These are phyloP conservation scores for Pseudococcus longispinus DNA, from an alignment of 2,888 invertebrate genomes.

Conservation along the genomic window DNA sequence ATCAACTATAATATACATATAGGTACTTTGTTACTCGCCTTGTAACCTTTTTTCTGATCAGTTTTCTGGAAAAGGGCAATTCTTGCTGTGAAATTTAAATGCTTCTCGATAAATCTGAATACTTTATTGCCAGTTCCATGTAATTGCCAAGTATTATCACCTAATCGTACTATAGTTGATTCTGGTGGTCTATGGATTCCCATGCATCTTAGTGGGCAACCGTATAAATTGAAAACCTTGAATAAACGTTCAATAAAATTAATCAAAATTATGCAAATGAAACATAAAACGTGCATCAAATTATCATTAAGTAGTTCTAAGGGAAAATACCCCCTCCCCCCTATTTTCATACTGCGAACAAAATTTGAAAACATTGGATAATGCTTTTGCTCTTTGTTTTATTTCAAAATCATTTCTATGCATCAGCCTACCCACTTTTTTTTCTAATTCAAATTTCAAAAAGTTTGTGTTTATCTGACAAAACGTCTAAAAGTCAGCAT, in stretches of 20 bases:
- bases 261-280: constrained; percentile 42
- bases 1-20: too few relatives aligned
- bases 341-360: too few relatives aligned
- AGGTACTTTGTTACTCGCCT: constrained; percentile 9
- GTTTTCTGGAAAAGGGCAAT: constrained; percentile 41
- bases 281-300: neutral
- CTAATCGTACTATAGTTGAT: constrained; percentile 53
- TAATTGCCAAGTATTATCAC: constrained; percentile 55
- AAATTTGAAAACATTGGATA: too few relatives aligned
- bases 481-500: too few relatives aligned
- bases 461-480: too few relatives aligned
- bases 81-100: constrained; percentile 58
- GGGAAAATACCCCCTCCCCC: too few relatives aligned
- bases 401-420: too few relatives aligned
- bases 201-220: constrained; percentile 58
- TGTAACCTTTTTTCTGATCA: constrained; percentile 33
- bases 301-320: too few relatives aligned
- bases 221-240: constrained; percentile 57
- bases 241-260: neutral
- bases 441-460: too few relatives aligned
- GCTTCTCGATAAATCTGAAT: constrained; percentile 57
- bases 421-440: too few relatives aligned
- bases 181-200: constrained; percentile 59
- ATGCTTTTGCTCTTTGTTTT: too few relatives aligned
- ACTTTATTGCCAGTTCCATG: constrained; percentile 58